Evolutionary conservation across 2,888 invertebrate species (phyloP).

Genomic region (Junonia oenone): DNA sequence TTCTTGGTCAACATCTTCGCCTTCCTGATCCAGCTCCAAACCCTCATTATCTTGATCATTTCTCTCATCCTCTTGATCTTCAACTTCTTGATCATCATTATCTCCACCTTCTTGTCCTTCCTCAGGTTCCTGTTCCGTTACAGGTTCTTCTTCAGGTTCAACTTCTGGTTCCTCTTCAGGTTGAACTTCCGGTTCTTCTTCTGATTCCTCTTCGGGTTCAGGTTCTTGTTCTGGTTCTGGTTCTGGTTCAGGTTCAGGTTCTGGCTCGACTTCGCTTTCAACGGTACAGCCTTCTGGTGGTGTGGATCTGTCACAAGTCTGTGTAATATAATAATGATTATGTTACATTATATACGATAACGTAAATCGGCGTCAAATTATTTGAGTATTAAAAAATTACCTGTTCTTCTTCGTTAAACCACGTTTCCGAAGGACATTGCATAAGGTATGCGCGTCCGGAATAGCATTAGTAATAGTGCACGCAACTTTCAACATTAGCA

Average conservation of each 20-base stretch:
- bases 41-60: too few species aligned
- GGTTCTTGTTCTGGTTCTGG: slow-evolving; percentile 55
- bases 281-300: slow-evolving; percentile 47
- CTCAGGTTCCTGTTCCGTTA: slow-evolving; percentile 38
- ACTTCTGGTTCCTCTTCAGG: too few species aligned
- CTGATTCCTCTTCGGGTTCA: slow-evolving; percentile 43
- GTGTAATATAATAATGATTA: slow-evolving; percentile 2
- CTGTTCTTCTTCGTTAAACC: slow-evolving; percentile 71
- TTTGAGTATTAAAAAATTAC: slow-evolving; percentile 34
- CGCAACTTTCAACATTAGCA: slow-evolving; percentile 54
- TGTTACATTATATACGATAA: neutral
- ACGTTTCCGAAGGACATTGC: slow-evolving; percentile 60
- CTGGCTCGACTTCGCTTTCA: slow-evolving; percentile 49
- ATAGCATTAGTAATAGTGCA: slow-evolving; percentile 70
- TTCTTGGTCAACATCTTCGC: slow-evolving; percentile 30
- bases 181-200: slow-evolving; percentile 46
- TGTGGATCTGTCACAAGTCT: slow-evolving; percentile 61
- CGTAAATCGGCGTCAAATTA: neutral
- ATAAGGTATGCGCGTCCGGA: slow-evolving; percentile 60
- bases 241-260: slow-evolving; percentile 48
- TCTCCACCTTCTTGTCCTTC: neutral
- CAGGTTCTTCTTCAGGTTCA: slow-evolving; percentile 52
- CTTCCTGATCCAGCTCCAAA: too few species aligned
- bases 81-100: slow-evolving; percentile 10
- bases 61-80: slow-evolving; percentile 48